A percentile compares a stretch with the other conserved stretches of the same genome.
These are phyloP conservation scores for Archilochus colubris DNA, from an alignment of 2,113 vertebrate genomes.

Conservation along the genomic window DNA sequence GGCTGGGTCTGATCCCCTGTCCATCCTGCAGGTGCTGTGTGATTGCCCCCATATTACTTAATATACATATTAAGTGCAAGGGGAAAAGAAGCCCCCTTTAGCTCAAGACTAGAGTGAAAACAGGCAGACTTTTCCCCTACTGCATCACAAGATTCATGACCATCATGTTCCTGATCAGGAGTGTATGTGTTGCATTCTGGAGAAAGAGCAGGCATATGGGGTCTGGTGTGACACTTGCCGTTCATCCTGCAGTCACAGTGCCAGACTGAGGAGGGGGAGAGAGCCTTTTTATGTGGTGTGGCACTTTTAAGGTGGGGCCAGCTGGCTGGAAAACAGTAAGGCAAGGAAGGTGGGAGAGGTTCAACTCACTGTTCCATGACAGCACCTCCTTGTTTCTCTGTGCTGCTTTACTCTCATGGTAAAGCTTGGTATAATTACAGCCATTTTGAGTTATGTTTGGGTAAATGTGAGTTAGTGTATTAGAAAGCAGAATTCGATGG, in stretches of 20 bases:
- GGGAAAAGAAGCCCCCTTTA: neutral
- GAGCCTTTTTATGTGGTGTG: neutral
- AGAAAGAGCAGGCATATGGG: neutral
- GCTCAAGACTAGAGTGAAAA: neutral
- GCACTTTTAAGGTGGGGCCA: neutral
- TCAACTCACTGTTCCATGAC: neutral
- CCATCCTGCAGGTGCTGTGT: too few relatives aligned
- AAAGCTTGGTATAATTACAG: neutral
- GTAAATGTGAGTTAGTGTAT: neutral
- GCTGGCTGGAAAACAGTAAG: neutral
- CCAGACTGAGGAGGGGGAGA: neutral
- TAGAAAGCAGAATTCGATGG: neutral
- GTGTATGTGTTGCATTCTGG: fast-evolving
- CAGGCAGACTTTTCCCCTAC: neutral
- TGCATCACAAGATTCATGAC: neutral
- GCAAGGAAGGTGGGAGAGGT: neutral
- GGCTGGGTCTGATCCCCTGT: too few relatives aligned
- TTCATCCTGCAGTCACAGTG: fast-evolving
- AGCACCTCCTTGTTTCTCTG: neutral
- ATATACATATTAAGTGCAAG: neutral
- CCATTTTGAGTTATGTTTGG: neutral
- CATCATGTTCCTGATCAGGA: neutral
- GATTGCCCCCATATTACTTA: neutral
- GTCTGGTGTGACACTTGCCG: neutral
- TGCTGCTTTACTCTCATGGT: neutral